Evolutionary conservation across 2,113 vertebrate genomes (phyloP), one percentile per base, ranked within the genome.

Genomic region (Thermophis baileyi): DNA sequence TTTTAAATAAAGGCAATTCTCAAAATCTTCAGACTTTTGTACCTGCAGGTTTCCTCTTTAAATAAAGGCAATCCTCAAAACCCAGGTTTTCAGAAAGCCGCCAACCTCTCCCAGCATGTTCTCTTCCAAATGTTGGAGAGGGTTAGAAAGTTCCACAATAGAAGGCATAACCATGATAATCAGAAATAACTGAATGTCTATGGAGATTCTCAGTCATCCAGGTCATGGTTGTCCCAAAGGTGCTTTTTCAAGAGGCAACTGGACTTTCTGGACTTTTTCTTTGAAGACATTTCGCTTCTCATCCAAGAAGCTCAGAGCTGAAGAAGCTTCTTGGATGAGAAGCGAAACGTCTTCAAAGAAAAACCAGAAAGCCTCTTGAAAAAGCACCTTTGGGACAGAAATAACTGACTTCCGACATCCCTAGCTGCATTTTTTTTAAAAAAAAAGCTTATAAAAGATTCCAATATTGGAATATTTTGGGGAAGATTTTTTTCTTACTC

Each of bases 361-460:
- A 53, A 53, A 53, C 16, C 16, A 18, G 51, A 18, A 53, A 53
- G 51, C 51, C 3, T 53, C 51, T 53, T 53, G 51, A 53, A 53
- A 53, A 53, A 53, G 16, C 51, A 53, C 3, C 51, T 53, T 53
- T 53, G 51, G 16, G 51, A 53, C 95, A 92, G 35, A 50, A 94
- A 57, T 49, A 69, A 87, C 35, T 44, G 44, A 91, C 50, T 46
- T 89, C 40, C n/a, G 50, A 27, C 11, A 85, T 85, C 24, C 74
- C 0, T 12, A 11, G 22, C 1, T 22, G 16, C 11, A 53, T 91
- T 16, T 91, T 89, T 24, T 55, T 55, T 6, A 4, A 63, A 63
- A 60, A 60, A 90, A 90, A 85, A 91, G 90, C 87, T 50, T 47
- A 25, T 55, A 93, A 27, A 40, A 95, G 93, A 4, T 35, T 81